Base-by-base conservation (phyloP, 2,888 invertebrate genomes). In the Drosophila percnosoma region DNA sequence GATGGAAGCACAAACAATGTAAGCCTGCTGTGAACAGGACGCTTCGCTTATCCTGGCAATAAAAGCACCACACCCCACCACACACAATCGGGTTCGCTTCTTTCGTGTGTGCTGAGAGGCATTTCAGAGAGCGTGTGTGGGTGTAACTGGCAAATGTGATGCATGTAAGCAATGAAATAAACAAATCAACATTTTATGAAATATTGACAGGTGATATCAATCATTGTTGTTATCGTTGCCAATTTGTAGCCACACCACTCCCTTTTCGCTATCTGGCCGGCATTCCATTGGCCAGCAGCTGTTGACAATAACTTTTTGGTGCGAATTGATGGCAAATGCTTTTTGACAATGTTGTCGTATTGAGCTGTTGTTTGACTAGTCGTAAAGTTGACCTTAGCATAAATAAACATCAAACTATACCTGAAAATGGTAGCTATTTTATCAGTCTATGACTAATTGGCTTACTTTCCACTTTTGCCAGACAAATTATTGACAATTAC, bases 121-220 rank as follows among this genome's bases (percentile, higher is more conserved):
- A 15, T 48, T 57, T 29, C 24, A 18, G 27, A 6, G 10, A 36
- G 45, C 40, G n/a, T 34, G 52, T 53, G 54, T 34, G 57, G 31
- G 49, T 48, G 61, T 63, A 61, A 48, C 58, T 60, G 58, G 63
- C 71, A 78, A 71, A 75, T 87, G 75, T 87, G 80, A 80, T 71
- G 73, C 78, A 85, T 90, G 83, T 86, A 77, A 86, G 81, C 86
- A 86, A 90, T 87, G 75, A 87, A 86, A 79, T 86, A 69, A 81
- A 89, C 79, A 88, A 89, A 90, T 87, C 83, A 89, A 90, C 79
- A 77, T 86, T 88, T 83, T 89, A 83, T 87, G 87, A 84, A 83
- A 87, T 87, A 83, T 82, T 83, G 87, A 82, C 90, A 87, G 83
- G 82, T 74, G 77, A 79, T 83, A 87, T 87, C 87, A 90, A 90